Evolutionary conservation across 2,888 invertebrate genomes (phyloP), one percentile per base, ranked within the genome.

Genomic region (Gastracanthus pulcherrimus): DNA sequence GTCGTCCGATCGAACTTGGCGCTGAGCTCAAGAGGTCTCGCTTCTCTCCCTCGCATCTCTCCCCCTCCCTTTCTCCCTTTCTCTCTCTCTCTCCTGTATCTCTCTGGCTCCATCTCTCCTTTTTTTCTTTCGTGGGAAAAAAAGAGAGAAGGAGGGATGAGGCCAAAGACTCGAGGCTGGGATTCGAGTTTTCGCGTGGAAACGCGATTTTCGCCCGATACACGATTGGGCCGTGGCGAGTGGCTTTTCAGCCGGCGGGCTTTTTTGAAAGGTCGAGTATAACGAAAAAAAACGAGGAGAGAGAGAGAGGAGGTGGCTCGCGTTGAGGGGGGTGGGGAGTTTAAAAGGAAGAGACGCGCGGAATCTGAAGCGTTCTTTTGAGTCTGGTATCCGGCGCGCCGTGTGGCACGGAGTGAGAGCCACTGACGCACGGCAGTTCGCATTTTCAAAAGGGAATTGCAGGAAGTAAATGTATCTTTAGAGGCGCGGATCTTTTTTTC

Each of bases 171-270:
- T 34, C 64, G n/a, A n/a, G 5, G 11, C 34, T 26, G 19, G 58
- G n/a, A n/a, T 41, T 41, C 58, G 51, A 64, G 71, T 69, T 60
- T 78, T 76, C 76, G 48, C 41, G 31, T 34, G 19, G 58, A 64
- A 69, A 67, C 58, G 62, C 66, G 72, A 79, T 72, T 78, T 72
- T 71, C 64, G 70, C 26, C 45, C 60, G 70, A 62, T 70, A 70
- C 58, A 60, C 31, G 70, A 77, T 77, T 77, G 67, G 23, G 16
- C 31, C 19, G 36, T n/a, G 34, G 62, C 31, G 69, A 67, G 26
- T 60, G 48, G 62, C 45, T 70, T 76, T 62, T 77, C 48, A 76
- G 29, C n/a, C 34, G 2, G 62, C n/a, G 29, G n/a, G 29, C 11
- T 13, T 41, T 72, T 76, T 64, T 11, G 23, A 74, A 29, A 51